A percentile compares a stretch with the other conserved stretches of the same genome.
Evolutionary conservation across 2,888 invertebrate genomes (phyloP).

Genomic region (Sicus ferrugineus): DNA sequence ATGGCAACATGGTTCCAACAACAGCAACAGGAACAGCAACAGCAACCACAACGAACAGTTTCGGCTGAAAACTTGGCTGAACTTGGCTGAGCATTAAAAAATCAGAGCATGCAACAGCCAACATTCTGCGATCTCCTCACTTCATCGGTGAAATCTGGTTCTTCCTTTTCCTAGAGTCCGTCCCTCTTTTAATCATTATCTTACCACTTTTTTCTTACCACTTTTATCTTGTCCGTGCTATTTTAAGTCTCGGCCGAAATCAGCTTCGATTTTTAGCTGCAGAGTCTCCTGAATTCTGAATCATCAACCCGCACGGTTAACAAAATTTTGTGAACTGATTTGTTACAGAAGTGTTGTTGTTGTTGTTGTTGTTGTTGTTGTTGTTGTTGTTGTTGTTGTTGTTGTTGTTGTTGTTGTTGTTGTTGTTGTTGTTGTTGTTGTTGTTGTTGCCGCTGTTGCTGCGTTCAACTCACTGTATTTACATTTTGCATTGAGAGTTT

Average conservation of each 20-base stretch:
- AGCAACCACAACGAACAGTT: background rate
- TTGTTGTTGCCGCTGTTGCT: too few species aligned
- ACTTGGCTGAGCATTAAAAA: background rate
- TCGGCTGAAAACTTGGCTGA: background rate
- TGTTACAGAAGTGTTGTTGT: background rate
- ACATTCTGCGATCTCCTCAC: background rate
- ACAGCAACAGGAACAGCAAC: background rate
- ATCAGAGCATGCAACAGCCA: constrained; percentile 1
- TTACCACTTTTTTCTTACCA: background rate
- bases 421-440: background rate
- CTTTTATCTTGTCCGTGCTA: background rate
- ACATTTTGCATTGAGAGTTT: background rate
- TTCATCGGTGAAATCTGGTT: constrained; percentile 49
- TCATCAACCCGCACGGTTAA: too few species aligned
- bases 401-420: background rate
- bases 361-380: background rate
- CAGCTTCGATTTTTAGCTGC: too few species aligned
- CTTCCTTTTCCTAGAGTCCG: background rate
- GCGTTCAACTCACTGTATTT: background rate
- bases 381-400: background rate
- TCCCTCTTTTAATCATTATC: background rate
- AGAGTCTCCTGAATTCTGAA: too few species aligned
- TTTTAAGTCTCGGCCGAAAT: too few species aligned
- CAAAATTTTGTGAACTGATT: too few species aligned
- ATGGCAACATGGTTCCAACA: background rate